Evolutionary conservation across 1,140 invertebrate species (phyloP).

Genomic region (Aphelinus atriplicis): DNA sequence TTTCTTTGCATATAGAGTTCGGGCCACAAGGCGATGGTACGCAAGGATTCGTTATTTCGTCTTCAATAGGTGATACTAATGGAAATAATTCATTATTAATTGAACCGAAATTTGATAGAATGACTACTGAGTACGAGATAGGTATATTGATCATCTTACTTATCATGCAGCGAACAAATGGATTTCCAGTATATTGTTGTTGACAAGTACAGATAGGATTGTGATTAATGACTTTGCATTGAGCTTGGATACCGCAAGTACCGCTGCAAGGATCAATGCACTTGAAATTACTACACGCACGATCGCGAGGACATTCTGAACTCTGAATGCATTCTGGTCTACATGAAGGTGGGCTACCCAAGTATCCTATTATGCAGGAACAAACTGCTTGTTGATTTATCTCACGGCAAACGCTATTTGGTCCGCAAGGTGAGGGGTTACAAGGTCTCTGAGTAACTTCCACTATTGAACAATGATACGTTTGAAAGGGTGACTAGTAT

Average conservation of each 20-base stretch:
- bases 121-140: background rate
- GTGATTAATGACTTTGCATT: constrained; percentile 73
- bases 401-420: constrained; percentile 72
- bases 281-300: constrained; percentile 75
- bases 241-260: constrained; percentile 72
- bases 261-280: constrained; percentile 76
- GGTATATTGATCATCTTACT: constrained; percentile 38
- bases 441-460: constrained; percentile 63
- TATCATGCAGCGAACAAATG: constrained; percentile 65
- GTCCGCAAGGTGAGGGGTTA: constrained; percentile 74
- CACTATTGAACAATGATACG: constrained; percentile 35
- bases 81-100: background rate
- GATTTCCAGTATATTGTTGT: constrained; percentile 68
- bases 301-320: constrained; percentile 71
- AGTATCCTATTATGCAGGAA: constrained; percentile 73
- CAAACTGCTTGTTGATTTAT: constrained; percentile 74
- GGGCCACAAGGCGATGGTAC: constrained; percentile 77
- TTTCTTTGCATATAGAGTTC: constrained; percentile 72
- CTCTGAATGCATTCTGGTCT: constrained; percentile 76
- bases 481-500: constrained; percentile 8
- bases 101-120: background rate
- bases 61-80: constrained; percentile 33
- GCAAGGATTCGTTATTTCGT: constrained; percentile 62
- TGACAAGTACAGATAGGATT: constrained; percentile 73
- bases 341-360: constrained; percentile 75